phyloP scores from a whole-genome alignment of 2,888 invertebrate species.

The Drosophila gaucha region DNA sequence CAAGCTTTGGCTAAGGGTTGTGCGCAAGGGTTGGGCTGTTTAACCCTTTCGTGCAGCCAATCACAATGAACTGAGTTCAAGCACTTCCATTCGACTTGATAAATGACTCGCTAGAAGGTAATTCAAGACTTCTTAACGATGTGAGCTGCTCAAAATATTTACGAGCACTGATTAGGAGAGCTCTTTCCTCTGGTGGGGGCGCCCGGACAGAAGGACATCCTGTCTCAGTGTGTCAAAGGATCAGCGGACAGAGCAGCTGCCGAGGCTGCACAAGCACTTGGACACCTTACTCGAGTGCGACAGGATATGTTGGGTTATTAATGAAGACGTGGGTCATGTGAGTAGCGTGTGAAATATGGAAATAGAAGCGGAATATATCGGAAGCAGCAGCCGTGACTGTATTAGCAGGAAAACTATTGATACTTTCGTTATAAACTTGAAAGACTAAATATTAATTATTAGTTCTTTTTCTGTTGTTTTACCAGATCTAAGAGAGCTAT shows the following conservation, averaged over 20 bases:
- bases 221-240: constrained; percentile 50
- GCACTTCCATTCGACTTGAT: constrained; percentile 14
- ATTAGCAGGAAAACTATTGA: background rate
- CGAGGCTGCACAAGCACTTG: constrained; percentile 37
- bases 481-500: too few species aligned
- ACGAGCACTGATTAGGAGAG: constrained; percentile 31
- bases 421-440: background rate
- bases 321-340: constrained; percentile 40
- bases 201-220: constrained; percentile 12
- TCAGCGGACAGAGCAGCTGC: constrained; percentile 49
- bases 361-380: constrained; percentile 8
- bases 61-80: constrained; percentile 18
- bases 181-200: background rate
- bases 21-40: constrained; percentile 39
- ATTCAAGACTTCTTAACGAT: constrained; percentile 39
- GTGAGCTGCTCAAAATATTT: constrained; percentile 52
- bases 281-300: constrained; percentile 52
- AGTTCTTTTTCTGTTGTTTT: too few species aligned
- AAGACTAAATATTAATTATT: too few species aligned
- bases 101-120: constrained; percentile 29
- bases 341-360: constrained; percentile 58
- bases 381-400: background rate
- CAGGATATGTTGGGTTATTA: constrained; percentile 51
- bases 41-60: constrained; percentile 53
- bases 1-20: constrained; percentile 45